Conservation (phyloP, 37 sponge, comb jelly and placozoan genomes). For the Beroe forskalii region DNA sequence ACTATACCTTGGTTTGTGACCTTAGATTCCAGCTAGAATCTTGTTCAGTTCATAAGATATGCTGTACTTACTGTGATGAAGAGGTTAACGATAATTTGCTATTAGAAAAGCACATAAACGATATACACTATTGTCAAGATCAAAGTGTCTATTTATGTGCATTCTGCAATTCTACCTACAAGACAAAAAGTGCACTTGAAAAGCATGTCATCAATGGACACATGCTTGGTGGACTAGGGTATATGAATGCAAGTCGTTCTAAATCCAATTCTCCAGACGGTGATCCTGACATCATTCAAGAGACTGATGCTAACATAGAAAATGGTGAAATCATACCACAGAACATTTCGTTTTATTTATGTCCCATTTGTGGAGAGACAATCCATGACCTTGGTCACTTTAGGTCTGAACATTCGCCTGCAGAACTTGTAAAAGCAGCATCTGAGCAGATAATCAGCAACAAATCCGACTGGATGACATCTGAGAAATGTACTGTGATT, state of each 20-base stretch:
- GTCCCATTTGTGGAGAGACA: background rate
- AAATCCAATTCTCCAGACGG: background rate
- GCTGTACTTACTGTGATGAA: conserved; percentile 47
- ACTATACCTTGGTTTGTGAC: conserved; percentile 52
- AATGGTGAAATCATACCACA: background rate
- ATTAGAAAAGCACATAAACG: background rate
- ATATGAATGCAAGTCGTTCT: background rate
- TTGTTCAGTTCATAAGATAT: background rate
- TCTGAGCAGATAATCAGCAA: background rate
- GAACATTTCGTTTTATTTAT: background rate
- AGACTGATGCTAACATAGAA: background rate
- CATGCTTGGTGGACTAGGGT: conserved; percentile 12
- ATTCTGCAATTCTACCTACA: conserved; percentile 19
- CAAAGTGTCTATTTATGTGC: background rate
- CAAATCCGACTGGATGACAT: conserved; percentile 1
- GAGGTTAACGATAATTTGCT: background rate
- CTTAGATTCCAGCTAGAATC: background rate
- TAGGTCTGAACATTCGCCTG: conserved; percentile 15
- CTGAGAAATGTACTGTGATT: background rate
- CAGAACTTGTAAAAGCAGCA: background rate
- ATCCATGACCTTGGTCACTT: background rate
- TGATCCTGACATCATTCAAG: background rate
- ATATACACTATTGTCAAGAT: background rate
- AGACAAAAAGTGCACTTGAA: background rate
- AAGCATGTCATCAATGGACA: conserved; percentile 56